These are phyloP conservation scores for Phthorimaea operculella DNA, from an alignment of 1,140 invertebrate species.

Conservation along the genomic window DNA sequence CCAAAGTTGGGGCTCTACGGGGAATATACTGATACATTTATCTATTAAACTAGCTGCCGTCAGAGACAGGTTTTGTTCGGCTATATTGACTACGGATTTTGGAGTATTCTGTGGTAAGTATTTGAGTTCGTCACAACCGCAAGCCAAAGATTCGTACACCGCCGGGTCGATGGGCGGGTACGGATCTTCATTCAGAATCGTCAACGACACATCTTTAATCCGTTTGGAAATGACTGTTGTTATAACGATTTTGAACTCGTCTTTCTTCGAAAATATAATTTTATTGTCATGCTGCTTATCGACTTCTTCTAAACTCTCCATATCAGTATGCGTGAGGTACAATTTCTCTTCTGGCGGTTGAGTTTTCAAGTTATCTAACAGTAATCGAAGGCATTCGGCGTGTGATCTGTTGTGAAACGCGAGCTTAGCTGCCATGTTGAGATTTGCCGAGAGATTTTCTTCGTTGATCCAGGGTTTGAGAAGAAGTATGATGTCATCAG, in stretches of 20 bases:
- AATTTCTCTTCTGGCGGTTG: constrained; percentile 24
- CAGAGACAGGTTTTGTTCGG: constrained; percentile 19
- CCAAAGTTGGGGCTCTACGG: constrained; percentile 48
- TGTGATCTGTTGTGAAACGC: constrained; percentile 43
- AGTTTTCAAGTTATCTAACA: constrained; percentile 37
- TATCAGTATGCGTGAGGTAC: constrained; percentile 26
- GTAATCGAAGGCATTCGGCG: constrained; percentile 35
- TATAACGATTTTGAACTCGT: constrained; percentile 40
- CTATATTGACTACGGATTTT: constrained; percentile 12
- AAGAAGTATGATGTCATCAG: constrained; percentile 43
- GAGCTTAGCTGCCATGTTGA: constrained; percentile 51
- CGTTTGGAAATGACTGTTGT: constrained; percentile 41
- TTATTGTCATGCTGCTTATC: constrained; percentile 14
- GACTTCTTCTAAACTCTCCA: constrained; percentile 7
- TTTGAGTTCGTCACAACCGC: constrained; percentile 49
- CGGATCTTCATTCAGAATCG: constrained; percentile 45
- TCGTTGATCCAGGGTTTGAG: constrained; percentile 51
- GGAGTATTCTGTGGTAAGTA: constrained; percentile 30
- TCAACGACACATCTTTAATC: constrained; percentile 50
- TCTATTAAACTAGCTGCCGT: constrained; percentile 47
- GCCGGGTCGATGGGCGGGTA: constrained; percentile 35
- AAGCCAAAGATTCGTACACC: constrained; percentile 36
- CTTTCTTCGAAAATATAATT: constrained; percentile 23
- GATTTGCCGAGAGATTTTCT: constrained; percentile 30
- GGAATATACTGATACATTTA: constrained; percentile 50